phyloP scores from a whole-genome alignment of 2,888 invertebrate species.

The Hyles lineata region DNA sequence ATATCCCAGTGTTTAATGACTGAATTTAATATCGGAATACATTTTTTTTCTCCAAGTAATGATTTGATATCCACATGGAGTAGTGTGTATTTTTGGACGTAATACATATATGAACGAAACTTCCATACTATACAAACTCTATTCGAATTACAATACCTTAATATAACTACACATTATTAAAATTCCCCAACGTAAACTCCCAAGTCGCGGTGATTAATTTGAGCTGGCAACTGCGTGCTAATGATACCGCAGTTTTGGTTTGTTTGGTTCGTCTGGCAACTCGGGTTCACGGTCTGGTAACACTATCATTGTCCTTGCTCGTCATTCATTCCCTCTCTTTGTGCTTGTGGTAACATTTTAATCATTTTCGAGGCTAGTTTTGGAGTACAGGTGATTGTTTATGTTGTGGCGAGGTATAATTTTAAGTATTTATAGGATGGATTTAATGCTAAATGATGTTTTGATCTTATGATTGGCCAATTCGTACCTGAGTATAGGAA shows the following conservation, averaged over 20 bases:
- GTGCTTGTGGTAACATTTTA: conserved; percentile 27
- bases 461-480: too few species aligned
- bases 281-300: conserved; percentile 62
- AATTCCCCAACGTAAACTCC: neutral
- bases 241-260: conserved; percentile 20
- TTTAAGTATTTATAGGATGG: neutral
- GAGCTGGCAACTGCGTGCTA: conserved; percentile 11
- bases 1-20: too few species aligned
- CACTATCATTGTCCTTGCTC: conserved; percentile 63
- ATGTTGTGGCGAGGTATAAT: neutral
- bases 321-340: conserved; percentile 53
- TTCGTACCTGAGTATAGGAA: too few species aligned
- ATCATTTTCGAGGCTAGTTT: conserved; percentile 24
- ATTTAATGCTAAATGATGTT: too few species aligned
- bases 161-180: too few species aligned
- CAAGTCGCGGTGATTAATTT: conserved; percentile 2
- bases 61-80: too few species aligned
- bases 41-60: too few species aligned
- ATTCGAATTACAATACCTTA: too few species aligned
- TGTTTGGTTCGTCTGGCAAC: conserved; percentile 24
- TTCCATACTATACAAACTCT: too few species aligned
- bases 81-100: too few species aligned
- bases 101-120: too few species aligned
- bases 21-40: too few species aligned
- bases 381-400: conserved; percentile 1